Evolutionary conservation across 2,888 invertebrate species (phyloP).

Genomic region (Drosophila melanosoma): DNA sequence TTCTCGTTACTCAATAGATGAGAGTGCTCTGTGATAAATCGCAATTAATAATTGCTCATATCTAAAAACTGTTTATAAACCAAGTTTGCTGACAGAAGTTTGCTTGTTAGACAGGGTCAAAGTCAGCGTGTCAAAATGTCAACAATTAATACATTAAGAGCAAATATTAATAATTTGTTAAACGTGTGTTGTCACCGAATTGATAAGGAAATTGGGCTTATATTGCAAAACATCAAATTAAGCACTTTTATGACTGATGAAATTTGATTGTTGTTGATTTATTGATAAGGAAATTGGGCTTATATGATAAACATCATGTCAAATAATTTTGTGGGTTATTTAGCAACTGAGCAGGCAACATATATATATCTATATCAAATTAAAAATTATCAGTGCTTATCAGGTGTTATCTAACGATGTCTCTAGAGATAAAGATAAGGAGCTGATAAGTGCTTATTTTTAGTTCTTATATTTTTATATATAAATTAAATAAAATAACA

Average conservation of each 20-base stretch:
- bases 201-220: slow-evolving; percentile 28
- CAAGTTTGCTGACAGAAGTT: neutral
- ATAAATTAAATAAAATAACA: neutral
- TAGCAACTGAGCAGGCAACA: neutral
- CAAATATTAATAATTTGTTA: slow-evolving; percentile 5
- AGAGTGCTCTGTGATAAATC: slow-evolving; percentile 6
- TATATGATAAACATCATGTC: neutral
- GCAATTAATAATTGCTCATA: slow-evolving; percentile 1
- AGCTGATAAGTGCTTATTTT: neutral
- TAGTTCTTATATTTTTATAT: neutral
- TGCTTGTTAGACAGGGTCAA: neutral
- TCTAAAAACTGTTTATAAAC: neutral
- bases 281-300: neutral
- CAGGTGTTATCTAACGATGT: slow-evolving; percentile 44
- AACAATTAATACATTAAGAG: slow-evolving; percentile 22
- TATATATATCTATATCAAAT: neutral
- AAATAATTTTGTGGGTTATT: neutral
- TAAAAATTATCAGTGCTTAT: slow-evolving; percentile 29
- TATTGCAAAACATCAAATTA: neutral
- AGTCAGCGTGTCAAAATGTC: slow-evolving; percentile 18
- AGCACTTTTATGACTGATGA: neutral
- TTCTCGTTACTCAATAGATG: slow-evolving; percentile 14
- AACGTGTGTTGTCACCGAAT: slow-evolving; percentile 15
- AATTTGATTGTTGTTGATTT: neutral
- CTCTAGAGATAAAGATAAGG: slow-evolving; percentile 18